These are phyloP conservation scores for Drosophila littoralis DNA, from an alignment of 1,140 invertebrate genomes.

Conservation along the genomic window DNA sequence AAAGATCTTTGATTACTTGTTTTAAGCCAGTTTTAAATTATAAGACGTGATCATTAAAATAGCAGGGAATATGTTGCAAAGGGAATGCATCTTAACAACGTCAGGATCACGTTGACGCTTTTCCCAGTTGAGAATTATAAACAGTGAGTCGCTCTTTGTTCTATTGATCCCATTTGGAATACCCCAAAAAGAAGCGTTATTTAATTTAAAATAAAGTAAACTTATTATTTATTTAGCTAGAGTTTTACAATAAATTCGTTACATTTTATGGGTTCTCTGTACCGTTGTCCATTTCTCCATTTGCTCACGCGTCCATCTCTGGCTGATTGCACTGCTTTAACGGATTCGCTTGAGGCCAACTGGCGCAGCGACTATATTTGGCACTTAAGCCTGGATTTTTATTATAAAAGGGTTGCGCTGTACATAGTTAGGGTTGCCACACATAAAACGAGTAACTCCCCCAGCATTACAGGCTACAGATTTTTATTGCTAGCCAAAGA, in stretches of 20 bases:
- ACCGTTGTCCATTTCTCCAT: not conserved
- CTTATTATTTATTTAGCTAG: constrained; percentile 8
- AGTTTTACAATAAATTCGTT: constrained; percentile 8
- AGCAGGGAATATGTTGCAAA: too few species aligned
- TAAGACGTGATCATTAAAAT: too few species aligned
- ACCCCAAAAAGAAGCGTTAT: not conserved
- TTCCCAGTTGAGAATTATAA: too few species aligned
- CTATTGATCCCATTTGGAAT: too few species aligned
- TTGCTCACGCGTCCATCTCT: constrained; percentile 44
- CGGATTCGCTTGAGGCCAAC: constrained; percentile 41
- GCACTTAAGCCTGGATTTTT: constrained; percentile 71
- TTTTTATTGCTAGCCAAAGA: constrained; percentile 82
- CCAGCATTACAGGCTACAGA: constrained; percentile 60
- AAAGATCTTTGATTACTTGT: too few species aligned
- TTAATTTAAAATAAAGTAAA: not conserved
- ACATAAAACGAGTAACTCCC: constrained; percentile 49
- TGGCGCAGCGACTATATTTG: constrained; percentile 66
- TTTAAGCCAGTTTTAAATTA: too few species aligned
- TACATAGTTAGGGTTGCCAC: constrained; percentile 15
- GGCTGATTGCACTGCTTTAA: constrained; percentile 26
- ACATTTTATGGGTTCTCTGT: not conserved
- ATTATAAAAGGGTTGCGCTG: constrained; percentile 71
- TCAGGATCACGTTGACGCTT: too few species aligned
- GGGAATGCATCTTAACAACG: too few species aligned
- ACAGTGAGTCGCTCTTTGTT: too few species aligned